Base-by-base conservation (phyloP, 2,888 invertebrate genomes). In the Eupithecia exiguata region DNA sequence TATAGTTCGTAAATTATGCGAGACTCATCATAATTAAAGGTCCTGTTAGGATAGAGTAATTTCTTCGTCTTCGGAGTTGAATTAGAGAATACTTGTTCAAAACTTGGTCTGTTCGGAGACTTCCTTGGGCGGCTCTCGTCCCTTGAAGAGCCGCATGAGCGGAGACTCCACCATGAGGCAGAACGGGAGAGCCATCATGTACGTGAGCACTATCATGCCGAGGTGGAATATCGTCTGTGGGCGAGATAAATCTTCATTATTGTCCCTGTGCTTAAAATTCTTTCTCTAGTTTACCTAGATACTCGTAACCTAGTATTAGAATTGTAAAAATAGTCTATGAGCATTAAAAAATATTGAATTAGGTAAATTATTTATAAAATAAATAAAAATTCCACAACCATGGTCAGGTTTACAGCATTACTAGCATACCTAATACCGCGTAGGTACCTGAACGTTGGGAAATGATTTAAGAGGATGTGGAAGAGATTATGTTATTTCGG, bases 91-190 rank as follows among this genome's bases (percentile, higher is more conserved):
- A 43, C n/a, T 38, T 30, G 6, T 46, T 72, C 46, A 74, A 68
- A 76, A 78, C 63, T 77, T 77, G 72, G 74, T 79, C 69, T 77
- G 76, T n/a, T 79, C 75, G 12, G 66, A 21, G 40, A 9, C 2
- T 5, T 74, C 49, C 58, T 73, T 70, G 16, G 74, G 77, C 40
- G 30, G 62, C 2, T 30, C 1, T 16, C 58, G 40, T 14, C 70
- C 72, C 70, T 79, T 78, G 69, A 75, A 71, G 18, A 81, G 77
- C 25, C 75, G 65, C 77, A 79, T 77, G 66, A 81, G 72, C 0
- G 83, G 83, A 0, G 81, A 81, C 63, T 84, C 83, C 70, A 83
- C 79, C 72, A 78, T 62, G 72, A 81, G 67, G 68, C 76, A 78
- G 79, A 80, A 81, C 9, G 78, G 80, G 1, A 80, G 66, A 1